Percentiles rank a stretch among this genome's conserved stretches.
These are phyloP conservation scores for Cetoscarus ocellatus DNA, from an alignment of 2,797 vertebrate species.

Conservation along the genomic window DNA sequence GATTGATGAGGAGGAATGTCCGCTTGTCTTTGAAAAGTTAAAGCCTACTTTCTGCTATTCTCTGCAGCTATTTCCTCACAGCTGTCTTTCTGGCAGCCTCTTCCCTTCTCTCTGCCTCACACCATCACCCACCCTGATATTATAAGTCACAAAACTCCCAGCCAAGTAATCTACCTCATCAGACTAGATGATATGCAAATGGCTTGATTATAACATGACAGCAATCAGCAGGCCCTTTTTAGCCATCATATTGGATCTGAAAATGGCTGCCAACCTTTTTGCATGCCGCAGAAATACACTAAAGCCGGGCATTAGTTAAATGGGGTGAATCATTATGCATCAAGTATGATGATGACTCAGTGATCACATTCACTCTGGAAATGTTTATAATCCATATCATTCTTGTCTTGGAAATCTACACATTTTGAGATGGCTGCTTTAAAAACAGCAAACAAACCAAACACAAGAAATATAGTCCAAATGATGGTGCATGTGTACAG, in stretches of 20 bases:
- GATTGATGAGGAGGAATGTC: conserved; percentile 11
- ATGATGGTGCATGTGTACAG: neutral
- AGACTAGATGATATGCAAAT: conserved; percentile 60
- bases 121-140: conserved; percentile 27
- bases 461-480: neutral
- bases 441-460: neutral
- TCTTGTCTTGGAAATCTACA: neutral
- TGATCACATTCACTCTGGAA: conserved; percentile 7
- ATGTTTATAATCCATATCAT: conserved; percentile 31
- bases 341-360: conserved; percentile 44
- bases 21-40: conserved; percentile 43
- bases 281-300: conserved; percentile 31
- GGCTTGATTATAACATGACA: conserved; percentile 51
- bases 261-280: conserved; percentile 34
- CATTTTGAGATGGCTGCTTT: neutral
- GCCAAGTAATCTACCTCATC: conserved; percentile 60
- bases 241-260: conserved; percentile 27
- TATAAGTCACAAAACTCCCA: conserved; percentile 28
- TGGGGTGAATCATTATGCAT: conserved; percentile 33
- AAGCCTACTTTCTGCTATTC: conserved; percentile 13
- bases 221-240: conserved; percentile 54
- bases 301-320: conserved; percentile 47
- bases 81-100: conserved; percentile 41
- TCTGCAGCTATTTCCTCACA: conserved; percentile 18
- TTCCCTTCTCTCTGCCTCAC: conserved; percentile 12